Base-by-base conservation (phyloP, 1,140 invertebrate species). In the Acyrthosiphon pisum region DNA sequence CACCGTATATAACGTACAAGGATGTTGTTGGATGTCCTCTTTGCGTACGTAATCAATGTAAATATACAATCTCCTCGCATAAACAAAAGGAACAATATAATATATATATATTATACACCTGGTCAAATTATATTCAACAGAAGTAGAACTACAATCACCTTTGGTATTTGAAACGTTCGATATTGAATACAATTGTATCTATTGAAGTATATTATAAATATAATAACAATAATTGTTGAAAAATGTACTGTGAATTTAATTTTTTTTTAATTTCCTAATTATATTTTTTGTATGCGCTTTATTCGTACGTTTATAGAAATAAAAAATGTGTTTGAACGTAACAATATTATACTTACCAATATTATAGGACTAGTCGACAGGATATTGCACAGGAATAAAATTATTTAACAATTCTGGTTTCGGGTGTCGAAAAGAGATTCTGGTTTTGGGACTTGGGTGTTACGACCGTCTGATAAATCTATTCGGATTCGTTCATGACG, bases 311-410 rank as follows among this genome's bases (percentile, higher is more conserved):
- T 76, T n/a, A 76, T n/a, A 76, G 9, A 68, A 30, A 68, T 68
- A 3, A 68, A 68, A 68, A 76, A 1, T n/a, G 14, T 76, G 60
- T 76, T n/a, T n/a, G n/a, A 76, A 76, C n/a, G 30, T 76, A 76
- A 30, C n/a, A 68, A 53, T 53, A 53, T 50, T 50, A 50, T 50
- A 7, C 4, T 6, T 22, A 53, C 48, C 0, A 53, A 76, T 76
- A 18, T 76, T 76, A 35, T 76, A n/a, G n/a, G 30, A 35, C 60
- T 76, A 14, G 11, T 76, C n/a, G 30, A 76, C 60, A 76, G 60
- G 60, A 76, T 76, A 76, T n/a, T 76, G 60, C 60, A n/a, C 60
- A 76, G 60, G 60, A 76, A 76, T 76, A 76, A n/a, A n/a, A 76
- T 76, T 76, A 68, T 68, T n/a, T 68, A n/a, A 56, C 11, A 41